Evolutionary conservation across 2,797 vertebrate genomes (phyloP).

Genomic region (Notolepis coatsorum): DNA sequence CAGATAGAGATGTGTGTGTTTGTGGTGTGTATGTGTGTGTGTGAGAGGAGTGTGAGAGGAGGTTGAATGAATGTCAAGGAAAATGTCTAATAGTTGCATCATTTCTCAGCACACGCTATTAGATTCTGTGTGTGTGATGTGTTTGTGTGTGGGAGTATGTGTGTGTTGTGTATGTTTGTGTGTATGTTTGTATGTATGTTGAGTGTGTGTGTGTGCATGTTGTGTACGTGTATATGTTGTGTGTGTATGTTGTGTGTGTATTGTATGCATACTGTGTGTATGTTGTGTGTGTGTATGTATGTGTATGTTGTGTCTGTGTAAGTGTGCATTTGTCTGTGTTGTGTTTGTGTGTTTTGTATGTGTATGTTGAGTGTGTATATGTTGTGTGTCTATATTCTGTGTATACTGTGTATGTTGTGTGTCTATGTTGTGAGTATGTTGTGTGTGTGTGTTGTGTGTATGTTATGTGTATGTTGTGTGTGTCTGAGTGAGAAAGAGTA

Average conservation of each 20-base stretch:
- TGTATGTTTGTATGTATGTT: neutral
- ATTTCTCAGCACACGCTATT: no score
- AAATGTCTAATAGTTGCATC: no score
- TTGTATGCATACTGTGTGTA: constrained; percentile 70
- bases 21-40: no score
- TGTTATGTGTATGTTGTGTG: no score
- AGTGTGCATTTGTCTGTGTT: no score
- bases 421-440: constrained; percentile 9
- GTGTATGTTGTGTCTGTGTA: no score
- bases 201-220: neutral
- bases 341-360: neutral
- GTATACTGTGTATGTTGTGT: constrained; percentile 16
- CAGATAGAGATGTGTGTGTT: no score
- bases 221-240: neutral
- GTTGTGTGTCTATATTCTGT: constrained; percentile 67
- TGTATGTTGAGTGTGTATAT: constrained; percentile 20
- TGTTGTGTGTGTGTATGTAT: constrained; percentile 37
- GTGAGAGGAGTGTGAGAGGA: no score
- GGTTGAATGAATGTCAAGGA: no score
- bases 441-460: no score
- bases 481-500: neutral
- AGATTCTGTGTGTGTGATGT: neutral
- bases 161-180: constrained; percentile 1
- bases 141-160: neutral
- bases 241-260: neutral